A percentile compares a stretch with the other conserved stretches of the same genome.
These are phyloP conservation scores for Buathra laborator DNA, from an alignment of 2,888 invertebrate genomes.

Conservation along the genomic window DNA sequence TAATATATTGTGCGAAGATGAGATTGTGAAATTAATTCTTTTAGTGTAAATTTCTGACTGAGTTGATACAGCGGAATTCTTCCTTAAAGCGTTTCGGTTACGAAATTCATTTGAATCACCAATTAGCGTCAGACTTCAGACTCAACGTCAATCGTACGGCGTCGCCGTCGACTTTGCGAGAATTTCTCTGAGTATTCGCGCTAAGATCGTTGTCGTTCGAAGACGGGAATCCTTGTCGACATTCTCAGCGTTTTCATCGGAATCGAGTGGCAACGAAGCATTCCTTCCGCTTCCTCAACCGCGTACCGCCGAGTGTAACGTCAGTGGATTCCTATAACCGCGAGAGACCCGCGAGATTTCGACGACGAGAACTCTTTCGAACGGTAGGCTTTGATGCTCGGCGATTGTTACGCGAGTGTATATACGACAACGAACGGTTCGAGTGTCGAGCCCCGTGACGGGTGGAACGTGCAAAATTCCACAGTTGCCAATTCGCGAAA, in stretches of 20 bases:
- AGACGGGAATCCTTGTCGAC: background rate
- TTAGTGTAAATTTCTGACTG: background rate
- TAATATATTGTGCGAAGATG: too few species aligned
- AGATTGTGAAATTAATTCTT: background rate
- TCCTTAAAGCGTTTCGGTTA: background rate
- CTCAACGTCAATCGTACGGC: background rate
- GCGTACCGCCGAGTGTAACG: background rate
- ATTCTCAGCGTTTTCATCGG: conserved; percentile 7
- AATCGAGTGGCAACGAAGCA: conserved; percentile 7
- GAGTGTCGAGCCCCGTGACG: background rate
- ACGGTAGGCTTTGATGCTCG: background rate
- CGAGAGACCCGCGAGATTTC: background rate
- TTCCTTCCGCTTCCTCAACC: conserved; percentile 12
- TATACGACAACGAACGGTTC: background rate
- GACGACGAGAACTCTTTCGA: background rate
- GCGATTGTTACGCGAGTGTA: background rate
- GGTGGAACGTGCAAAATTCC: background rate
- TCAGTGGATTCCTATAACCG: background rate
- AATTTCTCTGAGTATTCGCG: background rate
- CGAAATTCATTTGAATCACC: background rate
- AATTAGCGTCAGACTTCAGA: background rate
- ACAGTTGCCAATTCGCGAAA: background rate
- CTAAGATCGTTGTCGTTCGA: background rate
- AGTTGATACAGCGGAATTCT: background rate
- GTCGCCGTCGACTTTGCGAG: background rate